Base-by-base conservation (phyloP, 2,888 invertebrate species). In the Orthosia gracilis region DNA sequence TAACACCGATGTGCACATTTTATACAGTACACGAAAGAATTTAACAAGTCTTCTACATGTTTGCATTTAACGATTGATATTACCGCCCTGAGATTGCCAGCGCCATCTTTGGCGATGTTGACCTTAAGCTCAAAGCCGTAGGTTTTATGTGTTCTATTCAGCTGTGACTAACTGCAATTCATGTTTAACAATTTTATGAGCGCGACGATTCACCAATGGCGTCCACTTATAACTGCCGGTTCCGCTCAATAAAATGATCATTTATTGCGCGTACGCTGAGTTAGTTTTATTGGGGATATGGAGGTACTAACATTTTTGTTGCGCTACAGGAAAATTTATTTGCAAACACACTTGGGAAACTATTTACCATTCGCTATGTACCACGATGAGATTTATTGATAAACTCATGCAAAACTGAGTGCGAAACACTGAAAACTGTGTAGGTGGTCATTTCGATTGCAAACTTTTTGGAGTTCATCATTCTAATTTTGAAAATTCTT, bases 231-330 rank as follows among this genome's bases (percentile, higher is more conserved):
- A 89, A 87, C 88, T 85, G 88, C 81, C 82, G 83, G 89, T 88
- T 89, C 89, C 90, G 91, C 88, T 90, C 89, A 89, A 90, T 91
- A 91, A 92, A 91, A 90, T 87, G 78, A 87, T 88, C 88, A 86
- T 88, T 88, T 87, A 88, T 88, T 88, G 83, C 83, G 59, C 67
- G 65, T 75, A 80, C 76, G 73, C 79, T 66, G 69, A 59, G 81
- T 81, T 78, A 84, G 84, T 85, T 80, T 83, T 87, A 86, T 84
- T 81, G 68, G 78, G 64, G 52, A 77, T 66, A 77, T 73, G 73
- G 62, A 77, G 68, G 74, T 68, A 80, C 80, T 87, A 76, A 78
- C 71, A 80, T 87, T 86, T 83, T 83, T 85, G 83, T 83, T 78
- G 83, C 76, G 77, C 73, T 77, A 83, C 71, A 79, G 78, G 87